Base-by-base conservation (phyloP, 2,888 invertebrate species). In the Meandrusa payeni region DNA sequence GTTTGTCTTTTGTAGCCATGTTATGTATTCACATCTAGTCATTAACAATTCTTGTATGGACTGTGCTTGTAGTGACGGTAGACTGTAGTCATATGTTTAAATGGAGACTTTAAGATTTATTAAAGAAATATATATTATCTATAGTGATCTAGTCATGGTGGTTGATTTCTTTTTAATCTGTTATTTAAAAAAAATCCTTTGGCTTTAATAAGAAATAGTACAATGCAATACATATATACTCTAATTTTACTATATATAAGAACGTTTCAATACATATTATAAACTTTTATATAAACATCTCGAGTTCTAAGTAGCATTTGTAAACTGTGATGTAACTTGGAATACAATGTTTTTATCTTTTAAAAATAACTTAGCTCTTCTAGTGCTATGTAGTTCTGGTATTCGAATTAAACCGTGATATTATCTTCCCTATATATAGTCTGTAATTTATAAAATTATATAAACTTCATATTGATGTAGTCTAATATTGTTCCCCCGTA, bases 401-500 rank as follows among this genome's bases (percentile, higher is more conserved):
- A 19, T 31, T 31, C 17, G 31, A 31, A 31, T 22, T 12, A 22
- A 13, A 22, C 7, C 33, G 33, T 33, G 33, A 33, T 33, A 22
- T 23, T 7, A 4, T 7, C 12, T 11, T 26, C 26, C 6, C 20
- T n/a, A 11, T 32, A 5, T 32, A 29, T 29, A 3, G 9, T 29
- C 17, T 31, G 11, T n/a, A 15, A 15, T 15, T 15, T 29, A 32
- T 11, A 12, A 6, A 6, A 22, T 11, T 32, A 9, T 32, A 32
- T 11, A 6, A 6, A 32, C 6, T 20, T 19, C 19, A 31, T 19
- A 31, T 17, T 9, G 19, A 26, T 19, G 17, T 31, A 31, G 10
- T 31, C 9, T 17, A 19, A 1, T 9, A 9, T 5, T 19, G 19
- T 19, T 1, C 6, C 11, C 17, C 5, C 15, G 15, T 4, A 4